Conservation (phyloP, 2,113 vertebrate species). For the Oncorhynchus mykiss region DNA sequence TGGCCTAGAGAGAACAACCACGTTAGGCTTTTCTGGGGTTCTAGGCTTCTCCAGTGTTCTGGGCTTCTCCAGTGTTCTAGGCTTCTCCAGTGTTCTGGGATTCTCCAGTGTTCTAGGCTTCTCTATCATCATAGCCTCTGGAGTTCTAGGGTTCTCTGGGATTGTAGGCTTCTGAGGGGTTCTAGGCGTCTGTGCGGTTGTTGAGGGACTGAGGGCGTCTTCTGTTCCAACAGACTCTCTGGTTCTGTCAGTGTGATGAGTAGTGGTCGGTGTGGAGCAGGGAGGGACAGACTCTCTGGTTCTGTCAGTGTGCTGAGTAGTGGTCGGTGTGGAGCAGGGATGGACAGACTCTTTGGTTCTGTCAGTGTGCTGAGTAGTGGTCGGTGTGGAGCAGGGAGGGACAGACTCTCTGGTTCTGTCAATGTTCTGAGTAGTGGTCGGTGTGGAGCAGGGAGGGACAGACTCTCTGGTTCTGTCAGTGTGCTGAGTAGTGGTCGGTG, state of each 20-base stretch:
- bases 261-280: not conserved
- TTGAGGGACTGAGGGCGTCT: not conserved
- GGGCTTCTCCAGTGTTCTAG: not conserved
- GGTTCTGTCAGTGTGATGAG: too few relatives aligned
- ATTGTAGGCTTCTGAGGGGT: not conserved
- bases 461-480: not conserved
- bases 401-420: not conserved
- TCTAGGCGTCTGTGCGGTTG: not conserved
- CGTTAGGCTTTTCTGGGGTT: conserved; percentile 67
- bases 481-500: not conserved
- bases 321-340: not conserved
- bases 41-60: not conserved
- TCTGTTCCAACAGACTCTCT: too few relatives aligned
- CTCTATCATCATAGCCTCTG: conserved; percentile 40
- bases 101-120: conserved; percentile 68
- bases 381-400: not conserved
- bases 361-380: too few relatives aligned
- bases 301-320: too few relatives aligned
- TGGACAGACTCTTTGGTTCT: not conserved
- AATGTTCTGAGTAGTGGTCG: not conserved
- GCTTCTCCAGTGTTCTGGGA: conserved; percentile 5
- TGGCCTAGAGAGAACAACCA: not conserved
- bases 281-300: not conserved
- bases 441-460: not conserved
- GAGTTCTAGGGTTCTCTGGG: conserved; percentile 21